Evolutionary conservation across 1,140 invertebrate species (phyloP), one percentile per base, ranked within the genome.

Genomic region (Hyles euphorbiae): DNA sequence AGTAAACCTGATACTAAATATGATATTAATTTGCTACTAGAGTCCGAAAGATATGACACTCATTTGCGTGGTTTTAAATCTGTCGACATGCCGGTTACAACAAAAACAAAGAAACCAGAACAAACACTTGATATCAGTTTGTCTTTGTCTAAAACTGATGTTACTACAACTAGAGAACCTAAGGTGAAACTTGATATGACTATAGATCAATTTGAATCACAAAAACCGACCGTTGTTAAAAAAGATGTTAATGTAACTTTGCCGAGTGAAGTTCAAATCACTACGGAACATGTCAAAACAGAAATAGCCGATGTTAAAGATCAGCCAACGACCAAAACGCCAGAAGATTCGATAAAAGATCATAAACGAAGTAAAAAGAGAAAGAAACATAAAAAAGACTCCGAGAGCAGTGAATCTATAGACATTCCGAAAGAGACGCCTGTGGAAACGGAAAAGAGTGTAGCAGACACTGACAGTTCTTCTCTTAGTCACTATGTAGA

Each of bases 401-500:
- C 65, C 22, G 67, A 70, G 11, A 67, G 63, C 5, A 81, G 65
- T 58, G 68, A 80, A 32, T 65, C 67, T 7, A 58, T 63, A 45
- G 68, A 74, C 59, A 63, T 34, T 22, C 58, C 36, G 71, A 75
- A 61, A 40, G 78, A 78, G 60, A 36, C 58, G 22, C 51, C 58
- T n/a, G 49, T 67, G 36, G 77, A 81, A 67, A 70, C 72, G 5
- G 81, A 87, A 45, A 78, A 74, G 56, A 85, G 76, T 58, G 48
- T 85, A 52, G 50, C 62, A 33, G 75, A 76, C 49, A 81, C 82
- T 32, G 80, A 81, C 8, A 88, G 83, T 69, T 87, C 86, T 44
- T 86, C 84, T 34, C 58, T 88, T 11, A 73, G 74, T 54, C 77
- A 88, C 65, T 88, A 88, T 57, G 60, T 88, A 5, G 76, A 88